Base-by-base conservation (phyloP, 2,113 vertebrate genomes). In the Rhea americana region DNA sequence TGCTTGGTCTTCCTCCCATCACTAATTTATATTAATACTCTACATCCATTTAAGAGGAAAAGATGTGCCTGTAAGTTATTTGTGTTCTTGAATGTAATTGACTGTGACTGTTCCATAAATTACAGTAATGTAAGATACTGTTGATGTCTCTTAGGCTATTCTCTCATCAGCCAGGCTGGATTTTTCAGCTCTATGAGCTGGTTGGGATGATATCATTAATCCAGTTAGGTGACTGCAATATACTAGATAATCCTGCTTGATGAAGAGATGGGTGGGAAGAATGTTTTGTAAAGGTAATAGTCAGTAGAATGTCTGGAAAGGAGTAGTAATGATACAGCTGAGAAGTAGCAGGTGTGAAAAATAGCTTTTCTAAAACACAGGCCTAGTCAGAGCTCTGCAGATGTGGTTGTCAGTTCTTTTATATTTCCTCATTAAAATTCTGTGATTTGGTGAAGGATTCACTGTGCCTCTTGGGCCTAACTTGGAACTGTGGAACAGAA, bases 311-410 rank as follows among this genome's bases (percentile, higher is more conserved):
- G 80, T 82, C 70, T 92, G 81, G 89, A 65, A 85, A 74, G 75
- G 16, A 87, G 78, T 56, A 83, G 47, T 80, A 77, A 85, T 84
- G 74, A 67, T 51, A 61, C 43, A 90, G 72, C 68, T 85, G 89
- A 87, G 56, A 85, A 51, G 35, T 22, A 89, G 75, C 53, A 82
- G 62, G 75, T 85, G 76, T 92, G 81, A 96, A 70, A 72, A 75
- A 93, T 72, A 73, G 47, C 41, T 91, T 78, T 89, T 71, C 68
- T 93, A 32, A 83, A 85, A 83, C 72, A 59, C 21, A 56, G 77
- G 68, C 73, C 91, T 86, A 90, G 77, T 93, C 92, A 95, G 70
- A 96, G 68, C 76, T 81, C 79, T 85, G 79, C 67, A 85, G 82
- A 74, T 59, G 72, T 39, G 56, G 28, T 81, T 85, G 8, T 87